Evolutionary conservation across 2,113 vertebrate species (phyloP).

Genomic region (Albula glossodonta): DNA sequence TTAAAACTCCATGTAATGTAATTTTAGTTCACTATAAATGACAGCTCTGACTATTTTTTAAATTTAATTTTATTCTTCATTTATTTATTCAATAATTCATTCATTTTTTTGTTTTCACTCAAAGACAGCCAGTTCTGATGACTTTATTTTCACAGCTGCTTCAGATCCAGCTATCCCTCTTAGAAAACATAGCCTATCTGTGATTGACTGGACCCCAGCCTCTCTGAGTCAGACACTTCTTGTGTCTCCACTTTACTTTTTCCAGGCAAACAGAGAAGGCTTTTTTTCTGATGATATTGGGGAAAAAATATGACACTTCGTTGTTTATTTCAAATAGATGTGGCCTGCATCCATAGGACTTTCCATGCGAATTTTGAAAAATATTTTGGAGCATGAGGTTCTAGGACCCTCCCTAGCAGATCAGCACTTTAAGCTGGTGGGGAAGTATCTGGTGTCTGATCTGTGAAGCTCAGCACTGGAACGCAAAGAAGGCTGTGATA

Average conservation of each 20-base stretch:
- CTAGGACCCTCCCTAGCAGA: conserved; percentile 46
- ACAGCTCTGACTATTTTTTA: too few relatives aligned
- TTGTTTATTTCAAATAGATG: neutral
- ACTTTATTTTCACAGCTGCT: conserved; percentile 72
- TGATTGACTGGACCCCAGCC: conserved; percentile 63
- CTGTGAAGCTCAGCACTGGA: conserved; percentile 34
- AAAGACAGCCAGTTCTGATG: conserved; percentile 44
- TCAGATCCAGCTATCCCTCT: conserved; percentile 49
- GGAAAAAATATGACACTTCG: neutral
- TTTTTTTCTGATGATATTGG: neutral
- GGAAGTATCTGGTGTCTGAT: conserved; percentile 42
- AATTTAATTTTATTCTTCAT: conserved; percentile 53
- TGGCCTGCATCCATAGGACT: neutral
- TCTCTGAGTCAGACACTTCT: conserved; percentile 43
- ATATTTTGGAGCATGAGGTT: conserved; percentile 24
- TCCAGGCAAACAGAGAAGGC: neutral
- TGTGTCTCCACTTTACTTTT: conserved; percentile 20
- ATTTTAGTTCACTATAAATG: too few relatives aligned
- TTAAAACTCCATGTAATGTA: too few relatives aligned
- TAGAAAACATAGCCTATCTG: conserved; percentile 52
- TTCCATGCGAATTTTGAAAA: conserved; percentile 35
- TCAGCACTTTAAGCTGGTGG: conserved; percentile 53
- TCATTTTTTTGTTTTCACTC: conserved; percentile 64
- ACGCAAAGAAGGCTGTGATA: conserved; percentile 10
- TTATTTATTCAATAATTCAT: conserved; percentile 65